These are phyloP conservation scores for Larimichthys polyactis DNA, from an alignment of 2,113 vertebrate species.

Conservation along the genomic window DNA sequence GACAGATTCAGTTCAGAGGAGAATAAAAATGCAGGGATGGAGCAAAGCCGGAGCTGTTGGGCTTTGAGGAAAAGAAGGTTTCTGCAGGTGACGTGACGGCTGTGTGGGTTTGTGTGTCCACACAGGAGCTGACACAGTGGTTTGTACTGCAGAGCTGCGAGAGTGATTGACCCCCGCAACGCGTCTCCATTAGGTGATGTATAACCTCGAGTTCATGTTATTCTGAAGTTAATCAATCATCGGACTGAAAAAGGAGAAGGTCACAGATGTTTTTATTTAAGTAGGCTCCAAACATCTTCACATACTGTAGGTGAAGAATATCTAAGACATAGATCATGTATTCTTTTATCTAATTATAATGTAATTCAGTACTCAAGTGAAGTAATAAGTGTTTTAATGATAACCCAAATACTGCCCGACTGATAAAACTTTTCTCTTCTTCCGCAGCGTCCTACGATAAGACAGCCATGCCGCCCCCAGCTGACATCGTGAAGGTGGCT, in stretches of 20 bases:
- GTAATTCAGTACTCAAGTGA: neutral
- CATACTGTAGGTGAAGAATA: neutral
- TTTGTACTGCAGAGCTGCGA: constrained; percentile 60
- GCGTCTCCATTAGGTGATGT: constrained; percentile 65
- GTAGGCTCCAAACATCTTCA: neutral
- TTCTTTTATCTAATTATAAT: neutral
- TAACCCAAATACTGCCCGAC: neutral
- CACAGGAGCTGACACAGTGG: constrained; percentile 69
- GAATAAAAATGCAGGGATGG: constrained; percentile 25
- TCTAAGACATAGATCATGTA: neutral
- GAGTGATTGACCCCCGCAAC: constrained; percentile 56
- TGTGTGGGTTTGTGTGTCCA: constrained; percentile 61
- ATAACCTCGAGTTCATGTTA: constrained; percentile 2
- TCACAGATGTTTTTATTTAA: neutral
- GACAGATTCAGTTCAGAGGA: constrained; percentile 58
- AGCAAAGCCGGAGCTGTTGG: constrained; percentile 21
- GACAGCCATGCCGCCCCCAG: constrained; percentile 92
- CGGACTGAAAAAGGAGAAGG: neutral
- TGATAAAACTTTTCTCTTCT: neutral
- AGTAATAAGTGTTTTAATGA: neutral
- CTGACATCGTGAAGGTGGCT: constrained; percentile 97
- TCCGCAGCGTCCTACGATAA: constrained; percentile 47
- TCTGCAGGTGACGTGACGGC: constrained; percentile 25
- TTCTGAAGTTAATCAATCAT: neutral
- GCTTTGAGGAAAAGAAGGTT: constrained; percentile 6